A percentile compares a stretch with the other conserved stretches of the same genome.
Evolutionary conservation across 2,113 vertebrate genomes (phyloP).

Genomic region (Bombycilla garrulus): DNA sequence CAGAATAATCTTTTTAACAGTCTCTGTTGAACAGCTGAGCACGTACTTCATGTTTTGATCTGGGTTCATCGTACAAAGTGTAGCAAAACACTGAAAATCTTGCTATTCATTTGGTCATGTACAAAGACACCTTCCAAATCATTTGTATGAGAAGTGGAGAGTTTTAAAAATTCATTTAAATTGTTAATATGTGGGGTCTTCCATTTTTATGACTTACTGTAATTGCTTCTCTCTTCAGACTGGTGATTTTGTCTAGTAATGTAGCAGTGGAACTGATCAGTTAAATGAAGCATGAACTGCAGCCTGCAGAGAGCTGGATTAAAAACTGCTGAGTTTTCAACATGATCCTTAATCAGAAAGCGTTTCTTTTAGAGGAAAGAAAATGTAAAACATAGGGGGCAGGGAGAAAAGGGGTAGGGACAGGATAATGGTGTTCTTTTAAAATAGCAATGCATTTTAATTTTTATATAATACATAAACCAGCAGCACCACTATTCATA

Average conservation of each 20-base stretch:
- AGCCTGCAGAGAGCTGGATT: slow-evolving; percentile 66
- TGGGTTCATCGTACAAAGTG: not conserved
- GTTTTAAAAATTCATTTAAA: not conserved
- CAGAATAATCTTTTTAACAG: slow-evolving; percentile 12
- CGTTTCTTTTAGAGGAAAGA: slow-evolving; percentile 36
- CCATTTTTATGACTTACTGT: slow-evolving; percentile 45
- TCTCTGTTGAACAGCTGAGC: not conserved
- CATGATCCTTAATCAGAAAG: slow-evolving; percentile 64
- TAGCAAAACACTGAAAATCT: not conserved
- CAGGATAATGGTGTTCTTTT: not conserved
- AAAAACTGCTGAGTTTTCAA: slow-evolving; percentile 71
- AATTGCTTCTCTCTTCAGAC: slow-evolving; percentile 56
- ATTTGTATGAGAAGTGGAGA: not conserved
- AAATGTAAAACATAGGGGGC: slow-evolving; percentile 36
- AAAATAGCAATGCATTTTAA: not conserved
- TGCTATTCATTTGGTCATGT: not conserved
- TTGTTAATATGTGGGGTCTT: slow-evolving; percentile 39
- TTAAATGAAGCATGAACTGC: slow-evolving; percentile 69
- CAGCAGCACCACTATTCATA: not conserved
- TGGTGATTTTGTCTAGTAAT: slow-evolving; percentile 60
- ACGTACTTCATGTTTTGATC: not conserved
- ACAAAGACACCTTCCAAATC: not conserved
- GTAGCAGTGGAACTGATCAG: slow-evolving; percentile 66
- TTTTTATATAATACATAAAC: not conserved
- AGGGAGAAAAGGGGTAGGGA: not conserved